Conservation (phyloP, 2,888 invertebrate genomes). For the Dolichomitus sp. region DNA sequence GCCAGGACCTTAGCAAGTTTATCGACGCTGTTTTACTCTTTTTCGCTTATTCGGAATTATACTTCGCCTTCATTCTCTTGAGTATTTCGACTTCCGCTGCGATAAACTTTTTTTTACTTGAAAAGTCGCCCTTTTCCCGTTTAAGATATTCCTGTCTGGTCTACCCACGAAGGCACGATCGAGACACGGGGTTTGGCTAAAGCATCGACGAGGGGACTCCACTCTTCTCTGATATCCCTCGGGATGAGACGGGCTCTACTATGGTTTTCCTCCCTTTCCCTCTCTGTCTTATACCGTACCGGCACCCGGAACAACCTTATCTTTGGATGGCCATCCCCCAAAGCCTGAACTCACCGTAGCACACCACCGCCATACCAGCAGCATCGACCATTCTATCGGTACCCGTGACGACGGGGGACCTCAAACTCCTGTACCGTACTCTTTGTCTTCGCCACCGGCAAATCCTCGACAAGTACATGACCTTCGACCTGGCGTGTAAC, state of each 20-base stretch:
- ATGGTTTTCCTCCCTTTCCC: slow-evolving; percentile 64
- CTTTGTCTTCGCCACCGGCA: slow-evolving; percentile 62
- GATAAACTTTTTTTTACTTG: slow-evolving; percentile 80
- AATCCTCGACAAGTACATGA: slow-evolving; percentile 63
- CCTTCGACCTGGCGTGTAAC: slow-evolving; percentile 57
- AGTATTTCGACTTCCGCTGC: slow-evolving; percentile 50
- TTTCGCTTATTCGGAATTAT: slow-evolving; percentile 31
- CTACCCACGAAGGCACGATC: slow-evolving; percentile 72
- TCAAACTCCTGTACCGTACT: slow-evolving; percentile 53
- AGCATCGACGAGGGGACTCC: slow-evolving; percentile 74
- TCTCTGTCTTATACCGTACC: slow-evolving; percentile 49
- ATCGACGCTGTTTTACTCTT: slow-evolving; percentile 22
- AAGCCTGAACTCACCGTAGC: slow-evolving; percentile 41
- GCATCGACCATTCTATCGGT: slow-evolving; percentile 60
- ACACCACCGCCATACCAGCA: slow-evolving; percentile 35
- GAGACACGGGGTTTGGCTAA: slow-evolving; percentile 46
- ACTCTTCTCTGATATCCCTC: slow-evolving; percentile 83
- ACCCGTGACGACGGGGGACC: slow-evolving; percentile 51
- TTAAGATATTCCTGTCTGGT: slow-evolving; percentile 83
- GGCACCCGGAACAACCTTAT: slow-evolving; percentile 59
- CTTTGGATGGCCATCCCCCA: slow-evolving; percentile 61
- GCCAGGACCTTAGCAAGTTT: slow-evolving; percentile 66
- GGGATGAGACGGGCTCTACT: slow-evolving; percentile 77
- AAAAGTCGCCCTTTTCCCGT: slow-evolving; percentile 77
- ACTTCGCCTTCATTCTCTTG: slow-evolving; percentile 10